These are phyloP conservation scores for Danio tinwini DNA, from an alignment of 2,797 vertebrate genomes.

Conservation along the genomic window DNA sequence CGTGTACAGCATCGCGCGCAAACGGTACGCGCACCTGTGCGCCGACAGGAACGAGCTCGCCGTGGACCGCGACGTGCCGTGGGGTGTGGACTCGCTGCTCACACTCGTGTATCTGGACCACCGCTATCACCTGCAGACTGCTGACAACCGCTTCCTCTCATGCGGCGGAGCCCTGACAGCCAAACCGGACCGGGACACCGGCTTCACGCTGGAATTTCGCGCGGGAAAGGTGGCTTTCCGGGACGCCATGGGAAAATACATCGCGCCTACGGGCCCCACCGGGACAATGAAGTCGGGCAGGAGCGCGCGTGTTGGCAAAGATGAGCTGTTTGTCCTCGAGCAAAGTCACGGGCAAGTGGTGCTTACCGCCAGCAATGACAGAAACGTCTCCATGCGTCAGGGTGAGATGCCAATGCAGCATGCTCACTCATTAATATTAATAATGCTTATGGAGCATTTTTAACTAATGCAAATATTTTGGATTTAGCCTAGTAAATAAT, in stretches of 20 bases:
- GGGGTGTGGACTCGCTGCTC: slow-evolving; percentile 93
- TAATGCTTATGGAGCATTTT: background rate
- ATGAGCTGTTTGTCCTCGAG: slow-evolving; percentile 93
- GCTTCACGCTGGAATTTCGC: slow-evolving; percentile 92
- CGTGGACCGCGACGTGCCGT: slow-evolving; percentile 90
- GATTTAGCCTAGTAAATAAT: background rate
- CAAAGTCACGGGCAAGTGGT: slow-evolving; percentile 95
- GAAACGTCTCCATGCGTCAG: slow-evolving; percentile 94
- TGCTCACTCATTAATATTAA: background rate
- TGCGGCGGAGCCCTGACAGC: slow-evolving; percentile 82
- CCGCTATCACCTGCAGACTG: slow-evolving; percentile 91
- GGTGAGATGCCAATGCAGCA: slow-evolving; percentile 65
- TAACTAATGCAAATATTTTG: background rate
- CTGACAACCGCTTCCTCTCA: slow-evolving; percentile 90
- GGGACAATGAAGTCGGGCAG: slow-evolving; percentile 91
- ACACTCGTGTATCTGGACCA: slow-evolving; percentile 92
- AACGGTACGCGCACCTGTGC: slow-evolving; percentile 90
- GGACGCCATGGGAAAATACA: slow-evolving; percentile 88
- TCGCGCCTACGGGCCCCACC: slow-evolving; percentile 88
- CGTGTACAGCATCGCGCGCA: slow-evolving; percentile 90
- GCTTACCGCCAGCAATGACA: slow-evolving; percentile 89
- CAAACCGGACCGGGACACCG: slow-evolving; percentile 81
- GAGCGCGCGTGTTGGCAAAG: slow-evolving; percentile 86
- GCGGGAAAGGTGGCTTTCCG: slow-evolving; percentile 93
- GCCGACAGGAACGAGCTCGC: slow-evolving; percentile 77